phyloP scores from a whole-genome alignment of 2,888 invertebrate genomes.

The Conops quadrifasciatus region DNA sequence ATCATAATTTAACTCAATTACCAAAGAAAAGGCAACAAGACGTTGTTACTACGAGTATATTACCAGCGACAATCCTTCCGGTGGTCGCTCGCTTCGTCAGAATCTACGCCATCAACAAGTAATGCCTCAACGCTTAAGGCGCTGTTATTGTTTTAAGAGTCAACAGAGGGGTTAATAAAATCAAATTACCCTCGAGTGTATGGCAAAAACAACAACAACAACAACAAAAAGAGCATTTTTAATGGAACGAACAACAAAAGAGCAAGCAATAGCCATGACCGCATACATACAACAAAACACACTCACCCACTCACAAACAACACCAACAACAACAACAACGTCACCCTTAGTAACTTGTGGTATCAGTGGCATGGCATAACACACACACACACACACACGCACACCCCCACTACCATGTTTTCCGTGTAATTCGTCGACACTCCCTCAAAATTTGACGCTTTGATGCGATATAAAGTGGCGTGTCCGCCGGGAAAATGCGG shows the following conservation, averaged over 20 bases:
- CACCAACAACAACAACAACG: neutral
- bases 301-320: neutral
- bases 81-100: neutral
- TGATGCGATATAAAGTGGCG: conserved; percentile 43
- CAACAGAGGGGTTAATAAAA: conserved; percentile 28
- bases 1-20: conserved; percentile 22
- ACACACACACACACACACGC: neutral
- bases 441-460: conserved; percentile 56
- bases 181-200: conserved; percentile 37
- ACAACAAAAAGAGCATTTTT: conserved; percentile 41
- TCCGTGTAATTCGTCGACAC: conserved; percentile 54
- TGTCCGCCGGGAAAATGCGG: conserved; percentile 48
- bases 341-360: neutral
- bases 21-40: neutral
- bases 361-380: neutral
- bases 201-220: conserved; percentile 19
- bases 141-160: conserved; percentile 20
- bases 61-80: neutral
- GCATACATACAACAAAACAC: conserved; percentile 12
- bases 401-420: neutral
- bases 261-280: neutral
- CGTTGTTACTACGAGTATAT: neutral
- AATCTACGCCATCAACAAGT: neutral
- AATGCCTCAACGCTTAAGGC: neutral
- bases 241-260: conserved; percentile 37